phyloP scores from a whole-genome alignment of 2,113 vertebrate species.

The Sigmodon hispidus region DNA sequence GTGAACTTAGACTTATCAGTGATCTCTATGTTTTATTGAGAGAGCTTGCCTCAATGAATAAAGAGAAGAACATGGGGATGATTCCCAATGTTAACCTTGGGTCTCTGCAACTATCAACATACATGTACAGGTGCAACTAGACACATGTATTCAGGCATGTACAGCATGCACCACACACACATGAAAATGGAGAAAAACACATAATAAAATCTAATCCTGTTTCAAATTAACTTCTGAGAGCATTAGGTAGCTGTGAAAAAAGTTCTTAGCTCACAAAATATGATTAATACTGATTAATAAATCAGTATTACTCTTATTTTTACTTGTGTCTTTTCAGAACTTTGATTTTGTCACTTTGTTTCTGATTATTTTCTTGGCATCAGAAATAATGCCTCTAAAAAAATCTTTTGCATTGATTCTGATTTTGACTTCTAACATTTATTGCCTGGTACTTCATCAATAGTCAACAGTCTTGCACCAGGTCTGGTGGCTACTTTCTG shows the following conservation, averaged over 20 bases:
- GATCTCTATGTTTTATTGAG: neutral
- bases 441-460: neutral
- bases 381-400: conserved; percentile 48
- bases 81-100: neutral
- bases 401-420: neutral
- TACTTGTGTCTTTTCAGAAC: conserved; percentile 11
- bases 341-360: neutral
- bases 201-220: neutral
- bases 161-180: neutral
- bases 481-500: neutral
- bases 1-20: neutral
- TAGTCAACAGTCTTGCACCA: neutral
- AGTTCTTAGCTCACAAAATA: neutral
- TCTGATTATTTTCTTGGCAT: neutral
- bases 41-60: neutral
- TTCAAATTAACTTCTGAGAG: neutral
- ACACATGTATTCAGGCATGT: neutral
- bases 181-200: neutral
- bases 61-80: neutral
- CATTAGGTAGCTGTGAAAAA: neutral
- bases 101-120: neutral
- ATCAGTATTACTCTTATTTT: neutral
- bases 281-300: neutral
- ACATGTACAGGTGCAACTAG: neutral
- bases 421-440: neutral